Base-by-base conservation (phyloP, 2,113 vertebrate species). In the Salvelinus fontinalis region DNA sequence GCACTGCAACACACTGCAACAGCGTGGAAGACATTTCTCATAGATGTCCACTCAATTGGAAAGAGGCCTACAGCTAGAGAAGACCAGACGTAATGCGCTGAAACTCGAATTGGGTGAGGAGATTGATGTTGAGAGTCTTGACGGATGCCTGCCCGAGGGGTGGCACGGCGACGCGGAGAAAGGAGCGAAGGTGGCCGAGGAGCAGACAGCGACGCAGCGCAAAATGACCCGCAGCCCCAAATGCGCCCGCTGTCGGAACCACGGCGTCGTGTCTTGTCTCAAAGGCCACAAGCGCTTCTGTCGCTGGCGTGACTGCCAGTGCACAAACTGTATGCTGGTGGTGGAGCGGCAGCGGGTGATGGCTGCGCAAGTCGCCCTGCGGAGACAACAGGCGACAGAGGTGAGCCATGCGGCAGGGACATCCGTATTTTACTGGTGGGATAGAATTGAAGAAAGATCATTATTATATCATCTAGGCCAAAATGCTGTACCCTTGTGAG, bases 271-370 rank as follows among this genome's bases (percentile, higher is more conserved):
- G 3, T 95, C 94, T 71, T 92, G 93, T 65, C 73, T 95, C 75
- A 94, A 94, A 82, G 94, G 94, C 73, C 94, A 95, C 92, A 94
- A 94, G 75, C 92, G 93, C 78, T 88, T 93, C 82, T 95, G 94
- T 83, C 92, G 94, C 85, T 95, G 94, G 94, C 88, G 93, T 80
- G 93, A 95, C 87, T 95, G 94, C 39, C 90, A 84, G 75, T 95
- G 93, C 57, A 90, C 91, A 51, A 94, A 93, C 88, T 95, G 94
- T 84, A 84, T 93, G 84, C 91, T 95, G 80, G 93, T 95, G 79
- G 90, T 94, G 79, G 93, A 95, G 90, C 85, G 94, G 71, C 94
- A 95, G 86, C 89, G 94, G 65, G 93, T 95, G 78, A 95, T 94
- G 94, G 94, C 94, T 0, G 94, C 94, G 20, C 94, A 95, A 79